These are phyloP conservation scores for Cheirogaleus medius DNA, from an alignment of 2,113 vertebrate genomes.

Conservation along the genomic window DNA sequence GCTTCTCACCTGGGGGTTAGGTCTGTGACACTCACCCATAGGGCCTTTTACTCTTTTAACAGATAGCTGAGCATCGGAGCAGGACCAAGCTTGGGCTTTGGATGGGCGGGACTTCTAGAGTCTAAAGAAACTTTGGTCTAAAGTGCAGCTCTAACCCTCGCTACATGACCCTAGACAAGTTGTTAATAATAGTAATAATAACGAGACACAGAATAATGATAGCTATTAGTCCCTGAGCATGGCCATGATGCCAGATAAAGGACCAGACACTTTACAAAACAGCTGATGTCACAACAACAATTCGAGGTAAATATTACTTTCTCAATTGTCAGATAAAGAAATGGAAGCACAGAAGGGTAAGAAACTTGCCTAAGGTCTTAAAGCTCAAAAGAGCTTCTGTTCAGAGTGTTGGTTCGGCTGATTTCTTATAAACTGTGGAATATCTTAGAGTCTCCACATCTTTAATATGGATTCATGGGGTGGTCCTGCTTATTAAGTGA, in stretches of 20 bases:
- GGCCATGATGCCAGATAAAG: not conserved
- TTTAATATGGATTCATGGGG: not conserved
- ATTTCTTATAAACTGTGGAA: not conserved
- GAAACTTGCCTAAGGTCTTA: not conserved
- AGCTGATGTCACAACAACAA: not conserved
- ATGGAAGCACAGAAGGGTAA: not conserved
- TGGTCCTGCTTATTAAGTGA: not conserved
- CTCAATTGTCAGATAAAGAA: not conserved
- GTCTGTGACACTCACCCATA: not conserved
- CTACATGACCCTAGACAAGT: not conserved
- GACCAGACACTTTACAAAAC: not conserved
- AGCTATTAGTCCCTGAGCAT: not conserved
- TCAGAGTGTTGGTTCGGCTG: not conserved
- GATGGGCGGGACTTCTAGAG: not conserved
- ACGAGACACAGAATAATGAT: not conserved
- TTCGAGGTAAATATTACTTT: not conserved
- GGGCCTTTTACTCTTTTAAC: not conserved
- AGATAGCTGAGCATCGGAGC: not conserved
- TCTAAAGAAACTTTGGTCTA: not conserved
- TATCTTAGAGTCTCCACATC: not conserved
- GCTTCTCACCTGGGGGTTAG: not conserved
- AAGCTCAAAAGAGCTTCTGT: not conserved
- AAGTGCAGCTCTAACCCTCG: not conserved
- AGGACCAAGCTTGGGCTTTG: not conserved
- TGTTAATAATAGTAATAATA: not conserved